Evolutionary conservation across 2,113 vertebrate genomes (phyloP).

Genomic region (Guaruba guarouba): DNA sequence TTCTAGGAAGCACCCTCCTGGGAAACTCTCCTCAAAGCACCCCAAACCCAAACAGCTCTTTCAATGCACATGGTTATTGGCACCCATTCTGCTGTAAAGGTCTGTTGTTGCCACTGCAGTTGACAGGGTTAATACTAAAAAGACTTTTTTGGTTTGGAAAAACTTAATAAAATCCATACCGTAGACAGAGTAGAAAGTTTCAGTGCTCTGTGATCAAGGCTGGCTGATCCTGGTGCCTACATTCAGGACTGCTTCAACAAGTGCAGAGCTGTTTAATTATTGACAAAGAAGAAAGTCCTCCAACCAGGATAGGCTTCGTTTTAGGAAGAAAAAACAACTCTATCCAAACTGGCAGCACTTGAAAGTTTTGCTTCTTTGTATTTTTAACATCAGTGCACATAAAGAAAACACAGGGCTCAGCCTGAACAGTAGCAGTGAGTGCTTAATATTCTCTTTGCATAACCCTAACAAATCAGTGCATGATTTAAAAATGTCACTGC

Average conservation of each 20-base stretch:
- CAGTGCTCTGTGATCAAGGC: not conserved
- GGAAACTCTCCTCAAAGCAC: not conserved
- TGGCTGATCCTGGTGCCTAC: not conserved
- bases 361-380: not conserved
- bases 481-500: slow-evolving; percentile 26
- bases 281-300: slow-evolving; percentile 11
- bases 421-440: not conserved
- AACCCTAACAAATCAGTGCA: not conserved
- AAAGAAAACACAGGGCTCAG: not conserved
- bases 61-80: not conserved
- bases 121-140: not conserved
- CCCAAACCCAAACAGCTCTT: not conserved
- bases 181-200: not conserved
- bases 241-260: not conserved
- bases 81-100: not conserved
- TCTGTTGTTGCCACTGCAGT: not conserved
- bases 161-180: not conserved
- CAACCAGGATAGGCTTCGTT: not conserved
- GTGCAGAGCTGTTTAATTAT: slow-evolving; percentile 11
- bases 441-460: slow-evolving; percentile 7
- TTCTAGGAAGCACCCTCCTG: not conserved
- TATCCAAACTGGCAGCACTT: not conserved
- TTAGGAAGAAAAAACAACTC: not conserved
- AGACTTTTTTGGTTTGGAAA: not conserved
- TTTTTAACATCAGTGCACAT: not conserved